Base-by-base conservation (phyloP, 1,140 invertebrate genomes). In the Globodera ellingtonae region DNA sequence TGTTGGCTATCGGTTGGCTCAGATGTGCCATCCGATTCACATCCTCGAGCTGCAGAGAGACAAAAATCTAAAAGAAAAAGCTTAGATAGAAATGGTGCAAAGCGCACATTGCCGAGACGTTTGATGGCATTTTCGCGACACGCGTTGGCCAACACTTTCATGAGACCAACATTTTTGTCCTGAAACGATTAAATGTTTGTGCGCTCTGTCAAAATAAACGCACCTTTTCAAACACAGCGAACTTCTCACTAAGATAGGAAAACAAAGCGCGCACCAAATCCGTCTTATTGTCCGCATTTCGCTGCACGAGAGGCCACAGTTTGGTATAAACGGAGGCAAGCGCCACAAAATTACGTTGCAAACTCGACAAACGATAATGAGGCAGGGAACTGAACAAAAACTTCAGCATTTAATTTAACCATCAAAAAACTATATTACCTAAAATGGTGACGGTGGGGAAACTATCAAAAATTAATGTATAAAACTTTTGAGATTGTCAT, bases 121-220 rank as follows among this genome's bases (percentile, higher is more conserved):
- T 82, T 82, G 8, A 82, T 65, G 13, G 81, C 52, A 46, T 83
- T 82, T 52, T 82, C 81, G 24, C 67, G 48, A 44, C 50, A 79
- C 35, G 24, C 35, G 44, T 72, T 74, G n/a, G 83, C 83, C 4
- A 82, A 69, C 9, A 67, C 59, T 47, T 83, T 82, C 72, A 82
- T 77, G 1, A 82, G 72, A 7, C 81, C 81, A 48, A 82, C 52
- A 83, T 82, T 82, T 82, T 71, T 69, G 70, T 82, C 81, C 81
- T 82, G 10, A 80, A 80, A 66, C 3, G 21, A 50, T 21, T 71
- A 66, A 21, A 47, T 21, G 47, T 24, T 80, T 47, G 24, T 5
- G 13, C 24, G 3, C 35, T 35, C 1, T 35, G 35, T 35, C 35
- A 50, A 81, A 18, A 24, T 52, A 18, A 56, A 78, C 56, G n/a